Evolutionary conservation across 1,140 invertebrate genomes (phyloP).

Genomic region (Conus betulinus): DNA sequence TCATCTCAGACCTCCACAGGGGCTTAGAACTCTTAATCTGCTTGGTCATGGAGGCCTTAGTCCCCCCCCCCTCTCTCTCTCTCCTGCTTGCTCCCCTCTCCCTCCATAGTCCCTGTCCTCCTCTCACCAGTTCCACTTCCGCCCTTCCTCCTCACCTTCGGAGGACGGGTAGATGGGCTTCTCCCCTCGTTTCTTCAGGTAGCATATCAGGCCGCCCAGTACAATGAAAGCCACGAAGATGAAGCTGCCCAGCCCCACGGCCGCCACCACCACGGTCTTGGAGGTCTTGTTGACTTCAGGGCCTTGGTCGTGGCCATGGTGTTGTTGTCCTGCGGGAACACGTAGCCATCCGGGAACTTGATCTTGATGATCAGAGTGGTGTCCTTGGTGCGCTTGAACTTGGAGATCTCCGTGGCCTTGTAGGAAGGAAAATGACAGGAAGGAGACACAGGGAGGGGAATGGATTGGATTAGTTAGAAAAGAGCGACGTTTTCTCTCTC

Average conservation of each 20-base stretch:
- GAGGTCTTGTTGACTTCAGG: too few species aligned
- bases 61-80: too few species aligned
- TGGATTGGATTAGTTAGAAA: too few species aligned
- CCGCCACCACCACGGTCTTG: not conserved
- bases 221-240: not conserved
- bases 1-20: too few species aligned
- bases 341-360: not conserved
- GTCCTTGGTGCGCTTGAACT: not conserved
- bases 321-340: not conserved
- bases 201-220: not conserved
- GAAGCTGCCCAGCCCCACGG: slow-evolving; percentile 7
- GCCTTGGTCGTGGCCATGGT: not conserved
- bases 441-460: not conserved
- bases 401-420: not conserved
- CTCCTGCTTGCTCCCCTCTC: too few species aligned
- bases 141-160: not conserved
- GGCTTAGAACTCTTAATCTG: too few species aligned
- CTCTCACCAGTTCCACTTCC: too few species aligned
- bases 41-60: too few species aligned
- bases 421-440: not conserved
- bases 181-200: not conserved
- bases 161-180: slow-evolving; percentile 12
- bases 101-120: too few species aligned
- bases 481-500: too few species aligned
- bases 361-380: not conserved